Evolutionary conservation across 1,140 invertebrate genomes (phyloP).

Genomic region (Contarinia nasturtii): DNA sequence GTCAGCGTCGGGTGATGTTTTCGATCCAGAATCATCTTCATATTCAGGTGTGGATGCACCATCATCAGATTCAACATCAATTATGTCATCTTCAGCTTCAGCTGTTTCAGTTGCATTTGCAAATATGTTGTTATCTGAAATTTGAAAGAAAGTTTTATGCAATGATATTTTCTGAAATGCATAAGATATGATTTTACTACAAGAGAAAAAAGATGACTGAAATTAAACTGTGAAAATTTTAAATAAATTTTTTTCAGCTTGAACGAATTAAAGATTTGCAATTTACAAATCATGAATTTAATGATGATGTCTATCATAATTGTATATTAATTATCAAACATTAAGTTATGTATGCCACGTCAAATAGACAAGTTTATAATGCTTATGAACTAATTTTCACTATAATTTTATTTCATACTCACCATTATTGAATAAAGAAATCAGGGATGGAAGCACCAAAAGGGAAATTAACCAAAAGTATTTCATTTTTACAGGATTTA

Average conservation of each 20-base stretch:
- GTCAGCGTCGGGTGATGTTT: constrained; percentile 79
- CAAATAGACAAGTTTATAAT: background rate
- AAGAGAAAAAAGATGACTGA: background rate
- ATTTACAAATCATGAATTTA: background rate
- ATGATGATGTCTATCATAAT: background rate
- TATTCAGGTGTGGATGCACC: constrained; percentile 38
- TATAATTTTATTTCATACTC: constrained; percentile 16
- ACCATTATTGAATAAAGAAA: constrained; percentile 34
- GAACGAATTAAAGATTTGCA: no score
- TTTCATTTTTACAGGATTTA: constrained; percentile 27
- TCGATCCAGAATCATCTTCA: constrained; percentile 48
- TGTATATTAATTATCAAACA: no score
- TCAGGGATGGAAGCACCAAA: constrained; percentile 31
- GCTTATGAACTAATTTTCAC: background rate
- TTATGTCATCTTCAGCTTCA: constrained; percentile 53
- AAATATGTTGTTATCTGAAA: constrained; percentile 33
- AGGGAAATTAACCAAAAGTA: constrained; percentile 32
- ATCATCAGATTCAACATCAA: constrained; percentile 50
- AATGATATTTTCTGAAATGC: background rate
- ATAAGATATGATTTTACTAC: background rate
- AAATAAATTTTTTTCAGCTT: constrained; percentile 7
- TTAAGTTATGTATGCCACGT: background rate
- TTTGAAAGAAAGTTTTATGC: background rate
- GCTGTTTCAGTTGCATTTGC: constrained; percentile 48
- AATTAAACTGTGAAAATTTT: background rate